Evolutionary conservation across 30 jellyfish, hydroid and myxozoan genomes (phyloP).

Genomic region (Aurelia coerulea): DNA sequence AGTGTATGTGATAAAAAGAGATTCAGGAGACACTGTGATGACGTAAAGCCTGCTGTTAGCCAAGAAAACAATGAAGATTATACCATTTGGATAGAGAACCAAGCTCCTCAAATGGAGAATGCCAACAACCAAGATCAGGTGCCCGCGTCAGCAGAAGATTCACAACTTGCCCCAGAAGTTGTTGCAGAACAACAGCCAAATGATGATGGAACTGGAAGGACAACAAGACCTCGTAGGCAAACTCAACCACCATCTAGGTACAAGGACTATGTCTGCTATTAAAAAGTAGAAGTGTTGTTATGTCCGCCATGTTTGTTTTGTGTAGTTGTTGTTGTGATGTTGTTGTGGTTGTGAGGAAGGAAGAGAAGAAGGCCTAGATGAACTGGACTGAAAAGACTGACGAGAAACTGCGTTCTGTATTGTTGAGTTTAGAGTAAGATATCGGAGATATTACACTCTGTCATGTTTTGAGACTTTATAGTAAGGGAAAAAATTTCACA

Average conservation of each 20-base stretch:
- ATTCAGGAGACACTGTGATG: too few species aligned
- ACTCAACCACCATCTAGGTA: neutral
- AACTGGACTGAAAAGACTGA: too few species aligned
- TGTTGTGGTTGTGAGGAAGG: neutral
- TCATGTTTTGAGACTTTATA: too few species aligned
- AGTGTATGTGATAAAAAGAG: too few species aligned
- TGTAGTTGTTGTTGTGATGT: neutral
- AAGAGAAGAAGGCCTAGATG: too few species aligned
- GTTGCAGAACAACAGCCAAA: neutral
- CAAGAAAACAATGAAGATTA: neutral
- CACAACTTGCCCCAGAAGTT: neutral
- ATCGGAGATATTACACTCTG: too few species aligned
- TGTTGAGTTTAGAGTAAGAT: too few species aligned
- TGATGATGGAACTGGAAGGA: neutral
- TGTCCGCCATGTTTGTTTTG: too few species aligned
- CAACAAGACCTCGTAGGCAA: slow-evolving; percentile 5
- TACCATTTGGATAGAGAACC: slow-evolving; percentile 5
- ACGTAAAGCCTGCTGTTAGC: too few species aligned
- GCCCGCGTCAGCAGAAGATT: neutral
- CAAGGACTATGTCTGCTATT: neutral
- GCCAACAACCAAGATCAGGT: neutral
- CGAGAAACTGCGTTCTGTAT: too few species aligned
- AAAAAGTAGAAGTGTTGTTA: neutral
- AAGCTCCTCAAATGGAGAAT: neutral
- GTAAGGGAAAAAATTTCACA: too few species aligned